Conservation (phyloP, 2,888 invertebrate species). For the Rotaria sp. region DNA sequence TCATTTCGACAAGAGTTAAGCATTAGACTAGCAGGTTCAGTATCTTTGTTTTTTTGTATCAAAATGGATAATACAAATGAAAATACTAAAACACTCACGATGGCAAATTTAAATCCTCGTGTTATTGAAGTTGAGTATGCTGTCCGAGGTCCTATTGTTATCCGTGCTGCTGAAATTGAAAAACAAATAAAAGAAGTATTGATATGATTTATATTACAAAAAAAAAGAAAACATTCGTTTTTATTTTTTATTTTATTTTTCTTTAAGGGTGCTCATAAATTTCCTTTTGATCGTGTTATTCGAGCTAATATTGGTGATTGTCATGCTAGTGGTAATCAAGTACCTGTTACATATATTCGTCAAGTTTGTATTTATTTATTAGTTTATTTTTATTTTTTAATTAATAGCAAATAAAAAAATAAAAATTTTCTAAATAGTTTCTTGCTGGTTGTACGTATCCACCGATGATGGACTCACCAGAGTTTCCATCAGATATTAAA, state of each 20-base stretch:
- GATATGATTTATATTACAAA: neutral
- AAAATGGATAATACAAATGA: neutral
- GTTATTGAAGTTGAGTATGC: slow-evolving; percentile 90
- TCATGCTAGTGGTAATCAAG: slow-evolving; percentile 85
- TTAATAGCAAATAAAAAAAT: neutral
- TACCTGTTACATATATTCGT: slow-evolving; percentile 83
- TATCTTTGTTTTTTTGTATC: too few relatives aligned
- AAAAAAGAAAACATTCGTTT: too few relatives aligned
- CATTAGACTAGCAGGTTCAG: too few relatives aligned
- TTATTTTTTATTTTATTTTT: too few relatives aligned
- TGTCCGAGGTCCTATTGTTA: slow-evolving; percentile 88
- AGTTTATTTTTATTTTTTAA: neutral
- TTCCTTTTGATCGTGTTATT: slow-evolving; percentile 85
- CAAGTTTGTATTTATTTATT: slow-evolving; percentile 63
- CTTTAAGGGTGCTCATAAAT: slow-evolving; percentile 54
- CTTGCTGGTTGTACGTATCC: slow-evolving; percentile 72
- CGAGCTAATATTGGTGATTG: slow-evolving; percentile 96
- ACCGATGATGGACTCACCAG: slow-evolving; percentile 62
- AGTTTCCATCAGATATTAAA: slow-evolving; percentile 77
- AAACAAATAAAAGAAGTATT: slow-evolving; percentile 64
- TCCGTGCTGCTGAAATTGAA: slow-evolving; percentile 83
- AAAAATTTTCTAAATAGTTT: slow-evolving; percentile 60
- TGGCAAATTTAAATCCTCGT: slow-evolving; percentile 79
- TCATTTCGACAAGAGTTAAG: neutral
- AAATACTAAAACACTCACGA: slow-evolving; percentile 48